Evolutionary conservation across 2,797 vertebrate species (phyloP), one percentile per base, ranked within the genome.

Genomic region (Cyprinodon diabolis): DNA sequence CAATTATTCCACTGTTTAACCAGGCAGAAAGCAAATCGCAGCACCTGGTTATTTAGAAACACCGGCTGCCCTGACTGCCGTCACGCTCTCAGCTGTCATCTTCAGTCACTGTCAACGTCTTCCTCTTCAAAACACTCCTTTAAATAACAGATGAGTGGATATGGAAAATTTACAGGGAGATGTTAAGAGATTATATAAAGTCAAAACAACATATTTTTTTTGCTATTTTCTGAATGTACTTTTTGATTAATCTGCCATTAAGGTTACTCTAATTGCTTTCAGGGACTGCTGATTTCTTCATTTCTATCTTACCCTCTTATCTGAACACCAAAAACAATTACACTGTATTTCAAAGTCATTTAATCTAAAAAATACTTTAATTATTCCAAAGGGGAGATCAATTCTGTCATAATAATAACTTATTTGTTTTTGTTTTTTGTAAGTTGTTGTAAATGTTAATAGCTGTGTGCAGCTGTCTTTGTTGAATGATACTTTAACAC

Each of bases 1-100:
- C 86, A 91, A 93, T 93, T 93, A 93, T 87, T 92, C 87, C 87
- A 85, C 79, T 79, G 90, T 90, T 93, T 90, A 94, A 94, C 90
- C 86, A 90, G 89, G 89, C 89, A 77, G 86, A 92, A 90, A 92
- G 78, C 60, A 79, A 87, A 87, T 75, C 65, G 60, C 79, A 79
- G 86, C 90, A 91, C 90, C 89, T 93, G 91, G 84, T 90, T 87
- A 85, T 90, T 91, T 82, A 85, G 87, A 86, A 79, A 85, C 89
- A 84, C 84, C 66, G 71, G 74, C 84, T 82, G 85, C 86, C 76
- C 79, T 57, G 85, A 84, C 88, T 80, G 78, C 73, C 83, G 76
- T 86, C 82, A 82, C 73, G 67, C 72, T 71, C 84, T 84, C 69
- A 78, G 79, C 87, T 89, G 87, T 90, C 89, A 90, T 86, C 75